Evolutionary conservation across 2,888 invertebrate genomes (phyloP).

Genomic region (Neuroscelio doddi): DNA sequence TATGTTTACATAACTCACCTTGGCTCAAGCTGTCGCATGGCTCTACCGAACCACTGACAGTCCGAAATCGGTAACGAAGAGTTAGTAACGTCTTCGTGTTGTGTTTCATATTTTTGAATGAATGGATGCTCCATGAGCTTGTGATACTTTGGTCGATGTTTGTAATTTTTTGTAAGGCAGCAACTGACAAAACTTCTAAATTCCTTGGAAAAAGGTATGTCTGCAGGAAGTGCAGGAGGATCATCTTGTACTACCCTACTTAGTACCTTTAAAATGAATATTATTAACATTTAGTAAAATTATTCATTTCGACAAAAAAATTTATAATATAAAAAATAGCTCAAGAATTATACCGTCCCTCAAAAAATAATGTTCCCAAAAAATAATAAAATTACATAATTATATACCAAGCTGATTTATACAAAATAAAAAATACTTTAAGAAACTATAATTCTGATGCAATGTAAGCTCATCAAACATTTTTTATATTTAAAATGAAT

Average conservation of each 20-base stretch:
- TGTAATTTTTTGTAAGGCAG: constrained; percentile 95
- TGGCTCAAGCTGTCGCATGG: constrained; percentile 74
- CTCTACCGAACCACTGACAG: constrained; percentile 83
- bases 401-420: no score
- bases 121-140: constrained; percentile 91
- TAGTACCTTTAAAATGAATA: constrained; percentile 67
- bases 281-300: constrained; percentile 1
- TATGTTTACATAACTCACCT: constrained; percentile 59
- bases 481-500: no score
- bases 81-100: constrained; percentile 56
- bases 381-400: no score
- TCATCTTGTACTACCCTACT: constrained; percentile 86
- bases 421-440: no score
- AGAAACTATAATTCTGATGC: no score
- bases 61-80: constrained; percentile 59
- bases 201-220: constrained; percentile 83
- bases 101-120: constrained; percentile 83
- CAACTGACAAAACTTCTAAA: constrained; percentile 93
- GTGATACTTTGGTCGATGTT: constrained; percentile 93
- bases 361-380: no score
- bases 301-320: no score
- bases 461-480: no score
- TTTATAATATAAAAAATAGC: no score
- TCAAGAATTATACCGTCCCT: no score
- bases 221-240: constrained; percentile 87